Evolutionary conservation across 2,888 invertebrate genomes (phyloP).

Genomic region (Parnassius apollo): DNA sequence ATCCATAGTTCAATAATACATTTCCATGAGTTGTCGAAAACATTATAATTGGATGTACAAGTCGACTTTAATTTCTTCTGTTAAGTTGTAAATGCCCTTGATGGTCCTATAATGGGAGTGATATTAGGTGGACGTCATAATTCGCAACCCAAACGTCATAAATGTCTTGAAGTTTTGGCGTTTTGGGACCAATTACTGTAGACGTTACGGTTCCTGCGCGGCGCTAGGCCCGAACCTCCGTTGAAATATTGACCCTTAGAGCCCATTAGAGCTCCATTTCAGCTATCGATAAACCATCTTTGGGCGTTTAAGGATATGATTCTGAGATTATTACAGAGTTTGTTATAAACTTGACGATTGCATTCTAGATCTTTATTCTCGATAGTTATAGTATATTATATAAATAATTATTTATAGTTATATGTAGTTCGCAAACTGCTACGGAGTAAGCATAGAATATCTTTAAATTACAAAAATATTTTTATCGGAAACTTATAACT

Average conservation of each 20-base stretch:
- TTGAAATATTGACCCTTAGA: conserved; percentile 73
- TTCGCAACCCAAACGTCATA: conserved; percentile 28
- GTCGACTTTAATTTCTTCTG: conserved; percentile 1
- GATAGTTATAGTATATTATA: too few species aligned
- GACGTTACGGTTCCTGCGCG: conserved; percentile 45
- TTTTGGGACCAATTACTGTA: conserved; percentile 62
- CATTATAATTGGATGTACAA: too few species aligned
- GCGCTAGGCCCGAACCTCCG: conserved; percentile 43
- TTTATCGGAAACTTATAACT: too few species aligned
- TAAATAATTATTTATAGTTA: too few species aligned
- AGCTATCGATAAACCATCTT: conserved; percentile 63
- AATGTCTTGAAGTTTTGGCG: conserved; percentile 41
- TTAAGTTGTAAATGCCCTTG: conserved; percentile 11
- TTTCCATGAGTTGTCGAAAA: too few species aligned
- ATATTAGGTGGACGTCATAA: conserved; percentile 28
- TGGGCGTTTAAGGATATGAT: conserved; percentile 57
- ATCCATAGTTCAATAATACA: too few species aligned
- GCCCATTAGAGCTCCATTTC: conserved; percentile 66
- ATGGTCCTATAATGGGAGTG: conserved; percentile 26
- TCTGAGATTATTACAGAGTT: conserved; percentile 46
- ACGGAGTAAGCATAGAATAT: too few species aligned
- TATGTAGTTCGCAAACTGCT: too few species aligned
- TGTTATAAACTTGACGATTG: conserved; percentile 28
- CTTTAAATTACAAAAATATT: too few species aligned
- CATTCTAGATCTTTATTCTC: conserved; percentile 12